Conservation (phyloP, 1,140 invertebrate species). For the Calliphora vicina region DNA sequence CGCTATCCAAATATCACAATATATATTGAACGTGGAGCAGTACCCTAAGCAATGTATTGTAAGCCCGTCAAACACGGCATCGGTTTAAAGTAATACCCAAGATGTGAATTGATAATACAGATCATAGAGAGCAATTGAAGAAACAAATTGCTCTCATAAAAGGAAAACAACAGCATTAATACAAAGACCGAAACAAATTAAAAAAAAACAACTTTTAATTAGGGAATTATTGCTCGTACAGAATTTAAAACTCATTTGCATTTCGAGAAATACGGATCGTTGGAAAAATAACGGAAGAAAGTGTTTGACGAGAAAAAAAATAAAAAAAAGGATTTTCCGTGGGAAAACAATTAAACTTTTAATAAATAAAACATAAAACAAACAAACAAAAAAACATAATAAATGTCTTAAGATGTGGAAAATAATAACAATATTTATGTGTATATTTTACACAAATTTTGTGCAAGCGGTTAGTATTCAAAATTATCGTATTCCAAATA, state of each 20-base stretch:
- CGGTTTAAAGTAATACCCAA: background rate
- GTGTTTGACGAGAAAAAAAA: background rate
- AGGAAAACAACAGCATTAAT: background rate
- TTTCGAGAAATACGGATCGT: background rate
- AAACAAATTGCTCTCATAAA: background rate
- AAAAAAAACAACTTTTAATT: no score
- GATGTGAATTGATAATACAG: background rate
- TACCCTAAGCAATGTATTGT: no score
- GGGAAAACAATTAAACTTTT: background rate
- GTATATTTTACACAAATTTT: background rate
- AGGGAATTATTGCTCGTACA: background rate
- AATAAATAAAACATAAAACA: background rate
- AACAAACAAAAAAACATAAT: background rate
- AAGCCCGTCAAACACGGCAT: background rate
- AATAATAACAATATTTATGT: background rate
- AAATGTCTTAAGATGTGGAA: background rate
- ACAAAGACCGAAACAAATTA: background rate
- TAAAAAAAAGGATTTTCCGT: background rate
- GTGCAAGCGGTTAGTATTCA: background rate
- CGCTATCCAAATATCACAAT: no score
- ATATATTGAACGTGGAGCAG: no score
- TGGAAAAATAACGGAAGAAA: background rate
- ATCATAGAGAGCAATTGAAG: background rate
- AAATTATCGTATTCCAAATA: no score
- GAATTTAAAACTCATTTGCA: slow-evolving; percentile 1